Evolutionary conservation across 2,113 vertebrate species (phyloP).

Genomic region (Probosciger aterrimus): DNA sequence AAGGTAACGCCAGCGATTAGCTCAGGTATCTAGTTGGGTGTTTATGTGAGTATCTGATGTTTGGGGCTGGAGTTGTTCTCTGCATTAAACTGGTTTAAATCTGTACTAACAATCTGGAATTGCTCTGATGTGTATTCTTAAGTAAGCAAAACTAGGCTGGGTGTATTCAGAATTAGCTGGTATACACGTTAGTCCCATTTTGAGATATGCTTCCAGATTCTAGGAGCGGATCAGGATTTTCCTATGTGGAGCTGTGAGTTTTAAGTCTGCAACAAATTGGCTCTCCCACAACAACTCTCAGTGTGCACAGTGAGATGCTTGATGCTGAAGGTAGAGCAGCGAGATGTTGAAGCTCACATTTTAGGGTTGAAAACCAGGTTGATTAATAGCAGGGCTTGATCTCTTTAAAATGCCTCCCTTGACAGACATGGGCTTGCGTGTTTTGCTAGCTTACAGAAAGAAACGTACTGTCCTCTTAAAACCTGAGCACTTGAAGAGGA

Average conservation of each 20-base stretch:
- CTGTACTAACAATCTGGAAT: not conserved
- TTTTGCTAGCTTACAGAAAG: not conserved
- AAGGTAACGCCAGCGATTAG: not conserved
- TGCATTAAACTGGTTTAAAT: not conserved
- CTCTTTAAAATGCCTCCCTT: not conserved
- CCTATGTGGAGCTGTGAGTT: not conserved
- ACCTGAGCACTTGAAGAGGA: not conserved
- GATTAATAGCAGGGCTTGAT: not conserved
- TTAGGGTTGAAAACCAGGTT: not conserved
- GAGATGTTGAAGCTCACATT: not conserved
- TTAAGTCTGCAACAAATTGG: not conserved
- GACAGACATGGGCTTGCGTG: not conserved
- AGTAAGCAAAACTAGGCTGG: not conserved
- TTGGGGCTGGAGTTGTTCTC: not conserved
- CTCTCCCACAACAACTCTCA: accelerated
- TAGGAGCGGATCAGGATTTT: not conserved
- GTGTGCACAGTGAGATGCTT: not conserved
- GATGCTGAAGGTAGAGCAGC: not conserved
- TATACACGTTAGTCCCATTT: not conserved
- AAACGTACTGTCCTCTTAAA: not conserved
- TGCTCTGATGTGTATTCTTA: not conserved
- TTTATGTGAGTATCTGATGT: not conserved
- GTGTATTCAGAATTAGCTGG: not conserved
- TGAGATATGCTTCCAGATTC: not conserved
- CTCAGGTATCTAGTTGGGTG: not conserved